Evolutionary conservation across 2,797 vertebrate genomes (phyloP).

Genomic region (Oreortyx pictus): DNA sequence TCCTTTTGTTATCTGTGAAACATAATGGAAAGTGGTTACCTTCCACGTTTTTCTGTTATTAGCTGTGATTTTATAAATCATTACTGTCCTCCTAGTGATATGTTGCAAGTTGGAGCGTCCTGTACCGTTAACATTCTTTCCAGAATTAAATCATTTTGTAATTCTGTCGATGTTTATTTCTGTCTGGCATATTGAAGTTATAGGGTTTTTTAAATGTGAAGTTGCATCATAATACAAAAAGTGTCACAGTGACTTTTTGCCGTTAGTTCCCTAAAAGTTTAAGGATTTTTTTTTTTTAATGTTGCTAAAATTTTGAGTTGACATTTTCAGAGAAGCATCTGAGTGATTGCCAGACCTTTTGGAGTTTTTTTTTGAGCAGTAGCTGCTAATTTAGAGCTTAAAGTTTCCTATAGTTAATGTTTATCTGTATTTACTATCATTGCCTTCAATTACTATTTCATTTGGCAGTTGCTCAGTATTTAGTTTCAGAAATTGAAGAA

Average conservation of each 20-base stretch:
- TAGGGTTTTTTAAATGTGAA: neutral
- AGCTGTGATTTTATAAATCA: neutral
- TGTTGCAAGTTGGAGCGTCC: neutral
- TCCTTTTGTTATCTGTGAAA: neutral
- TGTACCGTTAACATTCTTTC: neutral
- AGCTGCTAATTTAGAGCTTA: fast-evolving
- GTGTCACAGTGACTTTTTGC: neutral
- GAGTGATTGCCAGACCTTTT: neutral
- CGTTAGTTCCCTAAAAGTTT: neutral
- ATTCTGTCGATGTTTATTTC: neutral
- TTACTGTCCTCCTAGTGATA: neutral
- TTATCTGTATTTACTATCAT: neutral
- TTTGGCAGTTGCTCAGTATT: neutral
- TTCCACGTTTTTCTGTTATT: neutral
- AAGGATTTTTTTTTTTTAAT: neutral
- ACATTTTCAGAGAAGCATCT: neutral
- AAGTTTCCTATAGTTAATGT: neutral
- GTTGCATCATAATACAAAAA: neutral
- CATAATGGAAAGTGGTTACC: neutral
- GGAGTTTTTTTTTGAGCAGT: neutral
- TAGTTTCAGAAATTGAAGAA: neutral
- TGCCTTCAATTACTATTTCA: neutral
- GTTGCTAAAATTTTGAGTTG: neutral
- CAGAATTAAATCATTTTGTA: neutral
- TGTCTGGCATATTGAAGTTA: neutral